phyloP scores from a whole-genome alignment of 2,888 invertebrate species.

The Drosophila mayaguana region DNA sequence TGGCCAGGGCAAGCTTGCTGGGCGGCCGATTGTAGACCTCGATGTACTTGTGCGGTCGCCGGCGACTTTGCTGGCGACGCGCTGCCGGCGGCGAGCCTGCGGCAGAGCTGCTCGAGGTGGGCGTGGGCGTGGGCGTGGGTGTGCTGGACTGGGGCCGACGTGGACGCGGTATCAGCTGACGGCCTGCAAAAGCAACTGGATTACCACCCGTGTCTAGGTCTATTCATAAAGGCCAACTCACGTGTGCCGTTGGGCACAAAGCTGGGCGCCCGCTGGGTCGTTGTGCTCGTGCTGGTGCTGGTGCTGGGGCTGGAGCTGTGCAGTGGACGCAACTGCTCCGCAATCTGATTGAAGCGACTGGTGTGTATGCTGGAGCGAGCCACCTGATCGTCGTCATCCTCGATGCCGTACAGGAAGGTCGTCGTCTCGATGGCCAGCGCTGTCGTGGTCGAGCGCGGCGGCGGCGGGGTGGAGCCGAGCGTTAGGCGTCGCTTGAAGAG shows the following conservation, averaged over 20 bases:
- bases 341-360: constrained; percentile 83
- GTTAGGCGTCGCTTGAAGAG: constrained; percentile 85
- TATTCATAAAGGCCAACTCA: constrained; percentile 24
- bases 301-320: constrained; percentile 19
- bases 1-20: constrained; percentile 45
- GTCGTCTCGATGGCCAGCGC: constrained; percentile 44
- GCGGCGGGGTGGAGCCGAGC: constrained; percentile 70
- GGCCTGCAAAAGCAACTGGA: constrained; percentile 38
- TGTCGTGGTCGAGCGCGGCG: constrained; percentile 63
- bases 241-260: constrained; percentile 41
- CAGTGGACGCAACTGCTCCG: constrained; percentile 57
- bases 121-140: constrained; percentile 64
- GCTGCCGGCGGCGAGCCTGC: constrained; percentile 43
- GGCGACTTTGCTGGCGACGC: constrained; percentile 77
- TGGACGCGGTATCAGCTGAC: constrained; percentile 65
- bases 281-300: constrained; percentile 15
- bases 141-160: constrained; percentile 67
- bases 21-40: constrained; percentile 82
- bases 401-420: constrained; percentile 62
- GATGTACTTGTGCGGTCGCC: constrained; percentile 79
- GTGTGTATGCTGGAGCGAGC: constrained; percentile 84
- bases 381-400: constrained; percentile 82
- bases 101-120: constrained; percentile 37
- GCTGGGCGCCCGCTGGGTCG: constrained; percentile 14
- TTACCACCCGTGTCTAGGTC: not conserved